Conservation (phyloP, 2,797 vertebrate genomes). For the Percopsis omiscomaycus region DNA sequence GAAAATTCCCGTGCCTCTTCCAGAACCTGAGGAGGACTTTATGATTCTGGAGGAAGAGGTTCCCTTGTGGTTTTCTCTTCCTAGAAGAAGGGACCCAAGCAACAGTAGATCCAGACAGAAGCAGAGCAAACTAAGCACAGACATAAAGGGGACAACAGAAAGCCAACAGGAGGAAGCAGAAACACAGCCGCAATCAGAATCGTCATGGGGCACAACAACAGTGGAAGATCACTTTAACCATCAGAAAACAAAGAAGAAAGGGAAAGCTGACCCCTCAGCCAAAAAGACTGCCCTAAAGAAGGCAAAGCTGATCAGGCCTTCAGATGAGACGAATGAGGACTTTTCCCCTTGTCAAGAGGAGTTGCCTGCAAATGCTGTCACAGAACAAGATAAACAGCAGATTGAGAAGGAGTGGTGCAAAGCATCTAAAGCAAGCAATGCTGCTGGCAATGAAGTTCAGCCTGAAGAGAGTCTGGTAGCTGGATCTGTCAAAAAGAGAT, state of each 20-base stretch:
- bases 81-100: slow-evolving; percentile 45
- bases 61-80: slow-evolving; percentile 63
- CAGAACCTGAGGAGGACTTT: slow-evolving; percentile 75
- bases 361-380: slow-evolving; percentile 4
- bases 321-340: not conserved
- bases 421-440: slow-evolving; percentile 13
- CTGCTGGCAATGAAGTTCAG: slow-evolving; percentile 5
- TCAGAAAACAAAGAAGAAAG: slow-evolving; percentile 38
- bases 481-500: slow-evolving; percentile 16
- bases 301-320: not conserved
- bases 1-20: slow-evolving; percentile 34
- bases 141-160: slow-evolving; percentile 24
- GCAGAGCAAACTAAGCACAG: slow-evolving; percentile 28
- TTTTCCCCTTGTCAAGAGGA: slow-evolving; percentile 7
- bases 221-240: slow-evolving; percentile 3
- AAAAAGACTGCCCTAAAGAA: not conserved
- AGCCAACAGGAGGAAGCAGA: slow-evolving; percentile 3
- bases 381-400: slow-evolving; percentile 24
- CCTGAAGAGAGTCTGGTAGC: not conserved
- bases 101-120: slow-evolving; percentile 28
- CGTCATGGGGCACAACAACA: not conserved
- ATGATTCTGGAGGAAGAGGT: slow-evolving; percentile 73
- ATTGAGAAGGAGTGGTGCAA: slow-evolving; percentile 14
- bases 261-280: not conserved
- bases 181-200: slow-evolving; percentile 14